These are phyloP conservation scores for Sarcophaga bullata DNA, from an alignment of 1,140 invertebrate genomes.

Conservation along the genomic window DNA sequence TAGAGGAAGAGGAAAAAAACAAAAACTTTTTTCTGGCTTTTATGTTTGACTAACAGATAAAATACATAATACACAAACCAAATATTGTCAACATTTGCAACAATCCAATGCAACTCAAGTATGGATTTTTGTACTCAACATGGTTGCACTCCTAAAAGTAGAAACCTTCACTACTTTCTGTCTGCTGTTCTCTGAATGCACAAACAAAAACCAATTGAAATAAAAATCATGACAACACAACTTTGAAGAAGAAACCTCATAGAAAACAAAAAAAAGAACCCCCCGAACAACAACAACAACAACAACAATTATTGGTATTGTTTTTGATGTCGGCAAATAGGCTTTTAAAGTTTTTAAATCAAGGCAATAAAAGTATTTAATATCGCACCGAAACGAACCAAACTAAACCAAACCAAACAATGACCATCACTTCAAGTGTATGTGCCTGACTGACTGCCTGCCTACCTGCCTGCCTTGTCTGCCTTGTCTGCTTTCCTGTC, in stretches of 20 bases:
- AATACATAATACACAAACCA: no score
- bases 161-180: no score
- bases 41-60: background rate
- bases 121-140: background rate
- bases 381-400: background rate
- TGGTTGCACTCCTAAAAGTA: no score
- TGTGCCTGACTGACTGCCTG: no score
- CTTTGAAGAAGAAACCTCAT: background rate
- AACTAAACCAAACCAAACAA: no score
- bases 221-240: background rate
- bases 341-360: conserved; percentile 3
- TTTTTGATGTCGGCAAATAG: background rate
- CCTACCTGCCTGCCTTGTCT: no score
- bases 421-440: background rate
- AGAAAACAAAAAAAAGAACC: background rate
- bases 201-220: background rate
- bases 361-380: conserved; percentile 1
- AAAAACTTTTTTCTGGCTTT: background rate
- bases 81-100: background rate
- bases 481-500: no score
- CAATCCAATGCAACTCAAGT: background rate
- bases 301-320: background rate
- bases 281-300: no score
- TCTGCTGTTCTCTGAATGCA: no score
- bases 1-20: no score